phyloP scores from a whole-genome alignment of 2,888 invertebrate genomes.

The Laspeyria flexula region DNA sequence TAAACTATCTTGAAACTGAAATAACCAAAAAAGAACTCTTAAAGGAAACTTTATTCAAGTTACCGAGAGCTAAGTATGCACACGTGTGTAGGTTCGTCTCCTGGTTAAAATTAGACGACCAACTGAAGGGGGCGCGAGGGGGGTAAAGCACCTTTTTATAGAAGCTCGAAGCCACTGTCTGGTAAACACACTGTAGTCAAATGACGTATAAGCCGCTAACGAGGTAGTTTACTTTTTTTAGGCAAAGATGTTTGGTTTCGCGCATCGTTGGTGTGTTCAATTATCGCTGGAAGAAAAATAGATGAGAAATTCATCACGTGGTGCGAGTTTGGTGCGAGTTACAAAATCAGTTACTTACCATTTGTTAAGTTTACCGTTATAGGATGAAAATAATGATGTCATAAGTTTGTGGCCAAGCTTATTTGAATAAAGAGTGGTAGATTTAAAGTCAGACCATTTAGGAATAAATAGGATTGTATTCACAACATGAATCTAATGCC shows the following conservation, averaged over 20 bases:
- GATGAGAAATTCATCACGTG: slow-evolving; percentile 13
- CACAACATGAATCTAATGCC: slow-evolving; percentile 19
- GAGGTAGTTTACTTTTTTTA: slow-evolving; percentile 49
- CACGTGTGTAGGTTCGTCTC: slow-evolving; percentile 81
- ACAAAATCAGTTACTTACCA: background rate
- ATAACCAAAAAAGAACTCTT: slow-evolving; percentile 38
- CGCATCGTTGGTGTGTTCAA: slow-evolving; percentile 42
- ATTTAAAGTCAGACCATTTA: background rate
- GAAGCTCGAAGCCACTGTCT: slow-evolving; percentile 73
- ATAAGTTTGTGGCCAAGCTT: background rate
- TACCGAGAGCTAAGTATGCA: slow-evolving; percentile 75
- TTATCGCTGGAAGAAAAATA: slow-evolving; percentile 33
- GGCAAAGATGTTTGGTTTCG: slow-evolving; percentile 46
- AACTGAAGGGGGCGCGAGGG: slow-evolving; percentile 48
- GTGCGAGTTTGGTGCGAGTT: slow-evolving; percentile 3
- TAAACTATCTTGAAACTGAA: slow-evolving; percentile 30
- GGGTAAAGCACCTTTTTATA: slow-evolving; percentile 83
- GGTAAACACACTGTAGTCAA: slow-evolving; percentile 55
- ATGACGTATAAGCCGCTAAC: slow-evolving; percentile 69
- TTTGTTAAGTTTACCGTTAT: background rate
- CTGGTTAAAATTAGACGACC: slow-evolving; percentile 77
- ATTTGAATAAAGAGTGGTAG: background rate
- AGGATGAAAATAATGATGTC: background rate
- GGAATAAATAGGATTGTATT: background rate
- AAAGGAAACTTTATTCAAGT: slow-evolving; percentile 71